Evolutionary conservation across 2,888 invertebrate species (phyloP).

Genomic region (Mimumesa dahlbomi): DNA sequence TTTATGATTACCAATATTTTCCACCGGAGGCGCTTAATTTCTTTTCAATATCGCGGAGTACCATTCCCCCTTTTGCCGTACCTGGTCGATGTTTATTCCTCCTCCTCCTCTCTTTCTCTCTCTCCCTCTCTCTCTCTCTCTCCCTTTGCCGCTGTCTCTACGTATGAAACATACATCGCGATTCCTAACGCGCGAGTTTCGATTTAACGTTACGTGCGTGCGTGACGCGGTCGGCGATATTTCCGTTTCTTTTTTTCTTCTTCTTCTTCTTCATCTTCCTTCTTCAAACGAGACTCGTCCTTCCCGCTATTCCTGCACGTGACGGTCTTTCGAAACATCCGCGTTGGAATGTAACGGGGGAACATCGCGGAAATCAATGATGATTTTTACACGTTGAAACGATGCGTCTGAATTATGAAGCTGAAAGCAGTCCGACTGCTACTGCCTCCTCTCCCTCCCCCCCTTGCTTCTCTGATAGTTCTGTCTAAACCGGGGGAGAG

Average conservation of each 20-base stretch:
- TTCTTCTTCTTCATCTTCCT: conserved; percentile 20
- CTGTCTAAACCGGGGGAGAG: no score
- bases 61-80: no score
- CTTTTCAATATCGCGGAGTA: conserved; percentile 16
- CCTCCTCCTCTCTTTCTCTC: no score
- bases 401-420: conserved; percentile 35
- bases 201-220: conserved; percentile 22
- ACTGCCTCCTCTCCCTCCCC: no score
- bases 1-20: conserved; percentile 34
- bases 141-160: no score
- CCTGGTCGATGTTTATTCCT: conserved; percentile 52
- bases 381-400: conserved; percentile 32
- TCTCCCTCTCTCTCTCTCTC: no score
- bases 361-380: conserved; percentile 49
- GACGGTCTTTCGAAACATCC: conserved; percentile 53
- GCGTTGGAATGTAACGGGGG: conserved; percentile 56
- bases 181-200: conserved; percentile 34
- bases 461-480: no score
- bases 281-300: conserved; percentile 44
- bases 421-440: conserved; percentile 1
- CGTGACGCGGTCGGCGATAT: no score
- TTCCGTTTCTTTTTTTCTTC: no score
- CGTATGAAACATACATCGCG: conserved; percentile 21
- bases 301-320: conserved; percentile 52
- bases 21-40: conserved; percentile 21